phyloP scores from a whole-genome alignment of 2,797 vertebrate species.

The Oceanodroma leucorhoa region DNA sequence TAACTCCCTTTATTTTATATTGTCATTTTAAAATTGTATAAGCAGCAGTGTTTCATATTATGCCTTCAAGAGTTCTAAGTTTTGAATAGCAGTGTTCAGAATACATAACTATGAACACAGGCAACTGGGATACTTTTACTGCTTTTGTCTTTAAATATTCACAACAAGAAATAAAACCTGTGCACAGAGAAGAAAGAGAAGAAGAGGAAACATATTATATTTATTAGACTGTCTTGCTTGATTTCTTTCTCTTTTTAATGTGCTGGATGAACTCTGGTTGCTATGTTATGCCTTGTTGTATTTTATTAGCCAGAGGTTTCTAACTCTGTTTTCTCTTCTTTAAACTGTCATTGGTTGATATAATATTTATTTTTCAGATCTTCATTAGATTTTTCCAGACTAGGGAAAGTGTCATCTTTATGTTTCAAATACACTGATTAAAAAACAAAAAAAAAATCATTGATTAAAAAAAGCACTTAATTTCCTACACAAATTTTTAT shows the following conservation, averaged over 20 bases:
- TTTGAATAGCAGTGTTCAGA: neutral
- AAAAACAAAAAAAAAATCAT: neutral
- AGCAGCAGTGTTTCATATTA: neutral
- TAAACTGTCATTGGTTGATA: neutral
- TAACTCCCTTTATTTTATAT: neutral
- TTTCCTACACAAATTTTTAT: neutral
- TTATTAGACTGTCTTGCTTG: slow-evolving; percentile 16
- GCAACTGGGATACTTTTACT: neutral
- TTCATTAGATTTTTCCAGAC: neutral
- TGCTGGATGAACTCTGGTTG: neutral
- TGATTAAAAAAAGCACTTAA: neutral
- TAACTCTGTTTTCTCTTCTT: slow-evolving; percentile 35
- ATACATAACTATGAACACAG: neutral
- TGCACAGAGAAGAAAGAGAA: neutral
- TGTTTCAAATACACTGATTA: neutral
- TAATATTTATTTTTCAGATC: slow-evolving; percentile 21
- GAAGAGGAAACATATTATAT: slow-evolving; percentile 34
- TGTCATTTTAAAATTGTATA: neutral
- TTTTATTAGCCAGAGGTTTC: slow-evolving; percentile 30
- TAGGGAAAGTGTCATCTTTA: neutral
- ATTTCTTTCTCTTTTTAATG: slow-evolving; percentile 24
- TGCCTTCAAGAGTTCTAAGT: neutral
- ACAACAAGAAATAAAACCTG: neutral
- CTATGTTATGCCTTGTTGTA: neutral
- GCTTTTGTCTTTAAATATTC: slow-evolving; percentile 22